phyloP scores from a whole-genome alignment of 2,888 invertebrate species.

The Eupithecia inturbata region DNA sequence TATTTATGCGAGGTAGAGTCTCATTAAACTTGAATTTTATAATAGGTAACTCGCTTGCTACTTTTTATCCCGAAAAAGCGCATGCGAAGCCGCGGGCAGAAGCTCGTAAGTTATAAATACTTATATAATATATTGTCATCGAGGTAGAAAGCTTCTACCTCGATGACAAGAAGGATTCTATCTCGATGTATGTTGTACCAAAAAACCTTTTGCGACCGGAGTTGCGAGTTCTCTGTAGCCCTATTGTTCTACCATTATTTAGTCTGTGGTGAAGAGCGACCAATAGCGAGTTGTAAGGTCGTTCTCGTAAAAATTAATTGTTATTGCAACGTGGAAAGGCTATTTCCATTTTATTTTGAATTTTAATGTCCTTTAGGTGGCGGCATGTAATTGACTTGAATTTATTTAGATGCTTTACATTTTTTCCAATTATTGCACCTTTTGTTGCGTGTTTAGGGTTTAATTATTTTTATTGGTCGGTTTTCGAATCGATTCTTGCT shows the following conservation, averaged over 20 bases:
- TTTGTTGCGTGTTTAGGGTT: conserved; percentile 26
- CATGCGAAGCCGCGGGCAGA: no score
- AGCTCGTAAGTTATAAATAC: no score
- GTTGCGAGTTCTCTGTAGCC: neutral
- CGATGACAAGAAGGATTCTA: no score
- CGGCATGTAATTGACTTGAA: conserved; percentile 43
- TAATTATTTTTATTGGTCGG: conserved; percentile 21
- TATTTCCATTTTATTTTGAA: conserved; percentile 45
- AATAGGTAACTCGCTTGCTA: neutral
- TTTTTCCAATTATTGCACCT: conserved; percentile 30
- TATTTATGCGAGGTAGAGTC: neutral
- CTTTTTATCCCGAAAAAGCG: no score
- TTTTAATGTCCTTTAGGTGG: conserved; percentile 43
- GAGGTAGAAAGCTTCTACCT: no score
- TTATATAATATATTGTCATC: no score
- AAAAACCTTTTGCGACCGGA: neutral
- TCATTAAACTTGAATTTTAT: neutral
- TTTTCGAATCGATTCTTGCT: conserved; percentile 13
- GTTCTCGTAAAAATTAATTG: conserved; percentile 54
- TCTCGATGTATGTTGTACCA: no score
- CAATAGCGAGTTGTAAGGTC: conserved; percentile 21
- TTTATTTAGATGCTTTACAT: conserved; percentile 37
- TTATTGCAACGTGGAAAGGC: conserved; percentile 46
- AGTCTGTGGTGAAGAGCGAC: conserved; percentile 16
- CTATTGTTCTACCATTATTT: conserved; percentile 11